Base-by-base conservation (phyloP, 2,113 vertebrate species). In the Terrapene triunguis region DNA sequence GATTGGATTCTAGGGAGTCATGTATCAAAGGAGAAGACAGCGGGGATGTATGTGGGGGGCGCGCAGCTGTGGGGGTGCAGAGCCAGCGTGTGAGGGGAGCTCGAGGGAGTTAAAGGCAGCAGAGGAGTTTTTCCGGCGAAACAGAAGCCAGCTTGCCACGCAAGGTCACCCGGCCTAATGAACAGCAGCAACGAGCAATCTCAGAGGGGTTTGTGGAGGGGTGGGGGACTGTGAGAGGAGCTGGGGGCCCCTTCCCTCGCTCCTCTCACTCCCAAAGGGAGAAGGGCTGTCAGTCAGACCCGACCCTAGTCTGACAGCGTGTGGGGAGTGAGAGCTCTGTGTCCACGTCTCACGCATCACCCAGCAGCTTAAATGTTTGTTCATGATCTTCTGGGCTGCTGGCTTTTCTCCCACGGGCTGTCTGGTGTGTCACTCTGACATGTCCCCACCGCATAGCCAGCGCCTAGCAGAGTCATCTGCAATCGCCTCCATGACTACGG, bases 101-200 rank as follows among this genome's bases (percentile, higher is more conserved):
- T 0, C 13, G 4, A 38, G 0, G 78, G 53, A 3, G 11, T 74
- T 74, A 10, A 35, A 38, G 16, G 62, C 62, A 35, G 17, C 32
- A 42, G 12, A 38, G 38, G 22, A 17, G 9, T 10, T 72, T 42
- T 21, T 38, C n/a, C 8, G 11, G 72, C 72, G 11, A 25, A 42
- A 44, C n/a, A 74, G 21, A 25, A 44, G 14, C 72, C 24, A 27
- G 38, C 72, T 76, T 25, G 11, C 72, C 38, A 10, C 5, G 11
- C 38, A 76, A 76, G 38, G 72, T 24, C 38, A 76, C 21, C 5
- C 21, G 5, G 38, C 11, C n/a, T 76, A 44, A 11, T 42, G 42
- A 44, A 76, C 38, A 44, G 38, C 19, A 3, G 38, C 72, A 44
- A 1, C 2, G 21, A 13, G 38, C 8, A 19, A 38, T 21, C 35